These are phyloP conservation scores for Tetragnatha versicolor DNA, from an alignment of 1,140 invertebrate species.

Conservation along the genomic window DNA sequence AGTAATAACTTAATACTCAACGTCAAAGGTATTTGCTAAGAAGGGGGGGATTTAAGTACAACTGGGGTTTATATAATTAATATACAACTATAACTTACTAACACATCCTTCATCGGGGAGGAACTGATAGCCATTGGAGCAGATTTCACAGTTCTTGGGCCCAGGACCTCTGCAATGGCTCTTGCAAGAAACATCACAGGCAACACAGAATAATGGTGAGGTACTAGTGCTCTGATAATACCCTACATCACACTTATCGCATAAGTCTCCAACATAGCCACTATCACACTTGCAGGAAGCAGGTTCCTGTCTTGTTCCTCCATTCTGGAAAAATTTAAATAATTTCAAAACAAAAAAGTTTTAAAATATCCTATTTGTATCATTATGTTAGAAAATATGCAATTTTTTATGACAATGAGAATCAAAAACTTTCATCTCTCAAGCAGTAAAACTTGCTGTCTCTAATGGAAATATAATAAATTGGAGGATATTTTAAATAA, in stretches of 20 bases:
- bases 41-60: too few relatives aligned
- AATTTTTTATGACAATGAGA: too few relatives aligned
- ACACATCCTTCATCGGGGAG: conserved; percentile 80
- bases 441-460: too few relatives aligned
- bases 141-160: conserved; percentile 82
- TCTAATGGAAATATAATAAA: too few relatives aligned
- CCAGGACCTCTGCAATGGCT: conserved; percentile 79
- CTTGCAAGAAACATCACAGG: conserved; percentile 85
- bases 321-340: conserved; percentile 69
- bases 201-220: conserved; percentile 59
- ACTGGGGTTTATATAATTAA: too few relatives aligned
- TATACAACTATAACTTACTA: conserved; percentile 59
- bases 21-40: too few relatives aligned
- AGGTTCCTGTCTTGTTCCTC: conserved; percentile 90
- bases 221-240: conserved; percentile 69
- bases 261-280: conserved; percentile 82
- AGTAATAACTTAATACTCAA: too few relatives aligned
- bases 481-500: too few relatives aligned
- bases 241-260: conserved; percentile 77
- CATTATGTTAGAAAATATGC: too few relatives aligned
- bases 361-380: too few relatives aligned
- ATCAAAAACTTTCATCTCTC: too few relatives aligned
- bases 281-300: conserved; percentile 87
- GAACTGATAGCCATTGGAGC: conserved; percentile 81
- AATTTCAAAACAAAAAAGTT: too few relatives aligned